These are phyloP conservation scores for Ericerus pela DNA, from an alignment of 1,140 invertebrate genomes.

Conservation along the genomic window DNA sequence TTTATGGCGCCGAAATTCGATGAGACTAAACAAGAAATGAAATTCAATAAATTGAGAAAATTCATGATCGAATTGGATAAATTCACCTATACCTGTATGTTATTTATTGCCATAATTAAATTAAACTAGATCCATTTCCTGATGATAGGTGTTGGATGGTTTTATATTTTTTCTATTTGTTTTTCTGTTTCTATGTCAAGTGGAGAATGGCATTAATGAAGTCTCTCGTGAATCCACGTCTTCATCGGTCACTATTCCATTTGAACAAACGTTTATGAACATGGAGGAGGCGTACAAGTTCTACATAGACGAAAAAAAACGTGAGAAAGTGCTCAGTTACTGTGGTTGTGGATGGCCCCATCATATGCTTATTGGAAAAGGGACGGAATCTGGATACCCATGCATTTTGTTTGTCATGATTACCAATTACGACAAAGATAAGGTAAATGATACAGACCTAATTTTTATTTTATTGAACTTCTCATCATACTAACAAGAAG, in stretches of 20 bases:
- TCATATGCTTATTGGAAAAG: slow-evolving; percentile 64
- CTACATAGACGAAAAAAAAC: slow-evolving; percentile 19
- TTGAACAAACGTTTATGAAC: slow-evolving; percentile 43
- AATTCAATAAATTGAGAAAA: slow-evolving; percentile 34
- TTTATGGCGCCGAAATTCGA: slow-evolving; percentile 41
- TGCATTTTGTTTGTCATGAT: slow-evolving; percentile 67
- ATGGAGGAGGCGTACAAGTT: slow-evolving; percentile 30
- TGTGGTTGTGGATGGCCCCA: slow-evolving; percentile 79
- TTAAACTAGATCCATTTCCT: no score
- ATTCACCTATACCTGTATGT: slow-evolving; percentile 36
- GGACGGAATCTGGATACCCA: slow-evolving; percentile 44
- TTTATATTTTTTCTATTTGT: no score
- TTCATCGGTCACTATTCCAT: slow-evolving; percentile 45
- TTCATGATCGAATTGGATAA: slow-evolving; percentile 43
- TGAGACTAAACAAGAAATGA: slow-evolving; percentile 34
- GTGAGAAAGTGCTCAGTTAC: slow-evolving; percentile 39
- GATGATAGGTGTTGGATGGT: no score
- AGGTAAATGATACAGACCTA: slow-evolving; percentile 36
- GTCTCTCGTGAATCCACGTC: slow-evolving; percentile 37
- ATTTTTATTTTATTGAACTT: no score
- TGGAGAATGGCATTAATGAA: slow-evolving; percentile 38
- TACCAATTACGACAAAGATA: slow-evolving; percentile 54
- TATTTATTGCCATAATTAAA: no score
- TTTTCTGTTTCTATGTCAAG: no score
- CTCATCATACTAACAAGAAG: no score